Evolutionary conservation across 1,140 invertebrate genomes (phyloP).

Genomic region (Lethocerus indicus): DNA sequence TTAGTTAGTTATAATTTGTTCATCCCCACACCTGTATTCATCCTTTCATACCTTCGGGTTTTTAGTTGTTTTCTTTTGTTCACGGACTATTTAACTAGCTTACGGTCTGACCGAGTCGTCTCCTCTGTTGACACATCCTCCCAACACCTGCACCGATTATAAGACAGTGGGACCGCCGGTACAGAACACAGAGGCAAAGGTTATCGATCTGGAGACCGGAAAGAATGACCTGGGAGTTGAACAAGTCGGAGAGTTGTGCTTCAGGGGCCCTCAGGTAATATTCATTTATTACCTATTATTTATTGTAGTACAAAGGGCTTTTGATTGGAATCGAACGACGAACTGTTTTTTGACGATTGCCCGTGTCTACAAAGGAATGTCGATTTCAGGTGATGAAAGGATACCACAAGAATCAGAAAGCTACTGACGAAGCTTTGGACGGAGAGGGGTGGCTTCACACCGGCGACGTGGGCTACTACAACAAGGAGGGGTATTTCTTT

Average conservation of each 20-base stretch:
- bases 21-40: neutral
- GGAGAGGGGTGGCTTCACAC: conserved; percentile 61
- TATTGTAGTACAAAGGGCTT: neutral
- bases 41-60: no score
- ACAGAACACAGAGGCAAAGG: conserved; percentile 44
- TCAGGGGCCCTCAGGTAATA: conserved; percentile 48
- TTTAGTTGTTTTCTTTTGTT: neutral
- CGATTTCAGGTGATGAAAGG: conserved; percentile 20
- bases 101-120: conserved; percentile 52
- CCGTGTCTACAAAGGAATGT: neutral
- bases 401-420: conserved; percentile 9
- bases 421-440: conserved; percentile 36
- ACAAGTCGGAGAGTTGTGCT: conserved; percentile 41
- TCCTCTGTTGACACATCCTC: conserved; percentile 36
- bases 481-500: conserved; percentile 46
- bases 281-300: neutral
- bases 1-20: neutral
- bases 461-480: conserved; percentile 61
- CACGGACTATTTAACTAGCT: conserved; percentile 24
- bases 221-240: conserved; percentile 34
- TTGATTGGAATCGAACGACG: neutral
- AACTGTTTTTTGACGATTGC: neutral
- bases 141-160: conserved; percentile 28
- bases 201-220: conserved; percentile 34
- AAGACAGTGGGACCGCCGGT: conserved; percentile 47